A percentile compares a stretch with the other conserved stretches of the same genome.
phyloP scores from a whole-genome alignment of 2,113 vertebrate species.

The Chiloscyllium plagiosum region DNA sequence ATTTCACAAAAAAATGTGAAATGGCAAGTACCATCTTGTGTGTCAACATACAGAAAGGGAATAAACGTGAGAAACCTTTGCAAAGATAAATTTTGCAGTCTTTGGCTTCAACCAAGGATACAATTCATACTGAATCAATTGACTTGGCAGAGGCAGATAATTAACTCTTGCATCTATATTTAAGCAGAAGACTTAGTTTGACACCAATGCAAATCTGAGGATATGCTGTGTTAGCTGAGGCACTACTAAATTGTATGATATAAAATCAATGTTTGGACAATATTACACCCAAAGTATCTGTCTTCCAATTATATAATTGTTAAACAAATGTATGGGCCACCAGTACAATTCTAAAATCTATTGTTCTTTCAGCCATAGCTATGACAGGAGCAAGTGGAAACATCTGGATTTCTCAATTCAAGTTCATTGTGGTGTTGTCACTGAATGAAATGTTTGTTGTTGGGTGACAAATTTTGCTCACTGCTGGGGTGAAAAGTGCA shows the following conservation, averaged over 20 bases:
- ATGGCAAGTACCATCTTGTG: not conserved
- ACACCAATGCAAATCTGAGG: not conserved
- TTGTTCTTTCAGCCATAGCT: too few species aligned
- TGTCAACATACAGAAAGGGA: not conserved
- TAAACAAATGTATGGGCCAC: not conserved
- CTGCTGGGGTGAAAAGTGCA: too few species aligned
- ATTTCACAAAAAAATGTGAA: not conserved
- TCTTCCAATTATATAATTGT: not conserved
- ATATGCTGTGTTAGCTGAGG: not conserved
- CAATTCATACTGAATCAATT: not conserved
- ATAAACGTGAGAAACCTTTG: not conserved
- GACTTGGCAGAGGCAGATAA: not conserved
- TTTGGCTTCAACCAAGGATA: not conserved
- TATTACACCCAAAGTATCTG: not conserved
- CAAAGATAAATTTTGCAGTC: not conserved
- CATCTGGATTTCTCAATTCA: too few species aligned
- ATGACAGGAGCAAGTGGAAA: too few species aligned
- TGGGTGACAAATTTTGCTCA: too few species aligned
- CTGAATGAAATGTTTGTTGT: too few species aligned
- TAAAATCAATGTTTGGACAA: not conserved
- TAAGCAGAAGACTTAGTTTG: not conserved
- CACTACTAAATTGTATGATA: not conserved
- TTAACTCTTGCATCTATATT: not conserved
- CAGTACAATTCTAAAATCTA: too few species aligned
- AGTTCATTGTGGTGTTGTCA: too few species aligned